phyloP scores from a whole-genome alignment of 2,797 vertebrate species.

The Argya squamiceps region DNA sequence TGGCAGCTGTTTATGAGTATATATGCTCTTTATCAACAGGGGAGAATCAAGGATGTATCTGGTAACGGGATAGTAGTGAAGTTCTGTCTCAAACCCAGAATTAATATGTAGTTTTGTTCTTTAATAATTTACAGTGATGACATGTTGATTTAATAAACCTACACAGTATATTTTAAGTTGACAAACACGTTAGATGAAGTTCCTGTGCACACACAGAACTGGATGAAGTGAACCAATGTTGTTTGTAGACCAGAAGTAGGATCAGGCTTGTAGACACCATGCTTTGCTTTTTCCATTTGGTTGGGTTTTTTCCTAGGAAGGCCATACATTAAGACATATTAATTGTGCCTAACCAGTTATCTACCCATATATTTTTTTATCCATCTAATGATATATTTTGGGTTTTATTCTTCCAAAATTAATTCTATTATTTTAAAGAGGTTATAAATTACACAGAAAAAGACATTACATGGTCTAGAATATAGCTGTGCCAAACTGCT shows the following conservation, averaged over 20 bases:
- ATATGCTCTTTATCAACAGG: not conserved
- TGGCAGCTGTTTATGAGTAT: not conserved
- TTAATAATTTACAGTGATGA: not conserved
- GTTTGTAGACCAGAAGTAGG: not conserved
- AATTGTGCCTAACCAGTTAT: not conserved
- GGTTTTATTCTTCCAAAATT: not conserved
- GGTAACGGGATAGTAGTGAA: not conserved
- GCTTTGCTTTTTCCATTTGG: not conserved
- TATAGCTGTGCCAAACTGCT: not conserved
- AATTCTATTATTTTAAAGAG: not conserved
- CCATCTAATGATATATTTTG: not conserved
- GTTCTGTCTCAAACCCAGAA: not conserved
- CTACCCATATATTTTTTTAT: not conserved
- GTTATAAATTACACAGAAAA: not conserved
- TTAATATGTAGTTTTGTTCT: not conserved
- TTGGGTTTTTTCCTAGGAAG: not conserved
- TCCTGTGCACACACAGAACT: not conserved
- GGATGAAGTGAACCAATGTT: not conserved
- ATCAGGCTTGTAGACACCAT: not conserved
- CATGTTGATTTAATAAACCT: not conserved
- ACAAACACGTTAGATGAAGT: not conserved
- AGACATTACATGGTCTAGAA: not conserved
- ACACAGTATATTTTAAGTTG: not conserved
- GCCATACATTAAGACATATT: not conserved
- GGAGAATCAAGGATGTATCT: not conserved